Base-by-base conservation (phyloP, 2,113 vertebrate species). In the Galemys pyrenaicus region DNA sequence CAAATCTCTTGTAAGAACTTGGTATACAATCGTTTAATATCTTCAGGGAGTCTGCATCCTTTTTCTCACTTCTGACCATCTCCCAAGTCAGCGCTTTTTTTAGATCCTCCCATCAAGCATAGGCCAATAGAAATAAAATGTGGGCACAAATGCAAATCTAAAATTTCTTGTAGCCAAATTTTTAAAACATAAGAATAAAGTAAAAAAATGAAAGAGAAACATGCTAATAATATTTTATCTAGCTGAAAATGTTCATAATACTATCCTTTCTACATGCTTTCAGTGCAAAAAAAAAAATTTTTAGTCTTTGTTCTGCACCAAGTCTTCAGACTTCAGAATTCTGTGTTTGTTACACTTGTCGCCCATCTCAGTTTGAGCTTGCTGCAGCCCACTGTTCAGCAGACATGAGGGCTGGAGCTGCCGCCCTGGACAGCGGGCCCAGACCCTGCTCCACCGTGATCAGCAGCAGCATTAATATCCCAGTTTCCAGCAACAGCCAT, bases 191-290 rank as follows among this genome's bases (percentile, higher is more conserved):
- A 80, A 37, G 4, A 2, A 41, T 41, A 32, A 70, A 28, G 17
- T 24, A 35, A 37, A 26, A 9, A 54, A 81, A 24, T 32, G 35
- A 32, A 46, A n/a, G n/a, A n/a, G n/a, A n/a, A n/a, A n/a, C n/a
- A n/a, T n/a, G 3, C 11, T 77, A 73, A 88, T 75, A 13, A 30
- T 35, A 49, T 56, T 78, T 64, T 67, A 39, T 12, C n/a, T 41
- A 54, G 56, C 30, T 30, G 6, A 92, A 68, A 62, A 68, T 67
- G 87, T 67, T 86, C 54, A 68, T 83, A 88, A 35, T 56, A 44
- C 12, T 30, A 71, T 41, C 46, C 49, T 83, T 54, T 68, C 79
- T 26, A 75, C 9, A 79, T 26, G 32, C 35, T 26, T 11, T 64
- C 1, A 6, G 8, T 46, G 16, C 62, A 3, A 58, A 62, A 39